Conservation (phyloP, 1,140 invertebrate genomes). For the Papilio dardanus region DNA sequence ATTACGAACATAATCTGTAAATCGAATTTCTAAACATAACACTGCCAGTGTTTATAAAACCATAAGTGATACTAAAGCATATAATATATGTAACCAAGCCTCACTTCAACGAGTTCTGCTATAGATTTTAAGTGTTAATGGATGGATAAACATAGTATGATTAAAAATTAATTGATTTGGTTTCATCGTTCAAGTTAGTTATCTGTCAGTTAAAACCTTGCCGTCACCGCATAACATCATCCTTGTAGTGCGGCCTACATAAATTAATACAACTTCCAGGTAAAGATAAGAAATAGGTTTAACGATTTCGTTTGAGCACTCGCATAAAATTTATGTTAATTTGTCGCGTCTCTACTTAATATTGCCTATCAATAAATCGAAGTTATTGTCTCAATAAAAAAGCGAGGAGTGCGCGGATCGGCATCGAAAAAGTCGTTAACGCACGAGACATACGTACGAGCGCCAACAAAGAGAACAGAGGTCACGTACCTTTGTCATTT, state of each 20-base stretch:
- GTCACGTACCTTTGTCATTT: constrained; percentile 74
- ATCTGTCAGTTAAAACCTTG: constrained; percentile 27
- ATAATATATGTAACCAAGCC: not conserved
- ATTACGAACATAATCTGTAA: not conserved
- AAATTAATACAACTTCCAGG: constrained; percentile 36
- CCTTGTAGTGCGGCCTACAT: constrained; percentile 42
- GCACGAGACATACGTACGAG: constrained; percentile 23
- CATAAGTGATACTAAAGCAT: not conserved
- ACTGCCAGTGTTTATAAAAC: not conserved
- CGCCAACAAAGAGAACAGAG: constrained; percentile 62
- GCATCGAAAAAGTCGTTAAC: constrained; percentile 25
- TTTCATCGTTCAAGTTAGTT: constrained; percentile 22
- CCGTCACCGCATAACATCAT: constrained; percentile 45
- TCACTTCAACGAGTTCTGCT: not conserved
- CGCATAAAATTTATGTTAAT: constrained; percentile 33
- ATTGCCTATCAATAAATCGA: constrained; percentile 30
- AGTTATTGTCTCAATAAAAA: constrained; percentile 30
- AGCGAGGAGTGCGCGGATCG: constrained; percentile 12
- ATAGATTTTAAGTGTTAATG: not conserved
- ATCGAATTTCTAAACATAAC: no score
- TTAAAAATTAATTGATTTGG: not conserved
- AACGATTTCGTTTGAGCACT: constrained; percentile 33
- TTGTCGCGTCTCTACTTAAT: constrained; percentile 34
- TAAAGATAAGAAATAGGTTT: constrained; percentile 35
- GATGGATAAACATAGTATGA: not conserved